Conservation (phyloP, 2,113 vertebrate species). For the Lycocorax pyrrhopterus region DNA sequence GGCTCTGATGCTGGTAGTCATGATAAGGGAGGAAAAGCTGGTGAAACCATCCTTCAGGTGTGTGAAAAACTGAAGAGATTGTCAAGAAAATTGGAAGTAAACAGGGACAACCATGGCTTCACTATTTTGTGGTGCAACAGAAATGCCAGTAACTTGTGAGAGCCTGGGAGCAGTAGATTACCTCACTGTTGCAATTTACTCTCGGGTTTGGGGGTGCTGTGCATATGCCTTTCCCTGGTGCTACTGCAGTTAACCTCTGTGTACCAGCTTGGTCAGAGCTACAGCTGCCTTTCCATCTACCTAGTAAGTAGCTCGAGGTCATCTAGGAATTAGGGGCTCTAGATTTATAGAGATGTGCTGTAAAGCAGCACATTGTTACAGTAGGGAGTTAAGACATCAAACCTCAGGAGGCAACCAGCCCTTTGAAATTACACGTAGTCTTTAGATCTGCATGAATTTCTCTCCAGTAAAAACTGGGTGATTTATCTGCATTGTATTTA, state of each 20-base stretch:
- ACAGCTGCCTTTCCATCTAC: background rate
- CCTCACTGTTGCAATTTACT: constrained; percentile 15
- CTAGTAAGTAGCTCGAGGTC: background rate
- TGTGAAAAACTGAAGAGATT: background rate
- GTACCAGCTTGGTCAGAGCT: background rate
- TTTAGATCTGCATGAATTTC: constrained; percentile 39
- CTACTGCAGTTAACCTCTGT: constrained; percentile 38
- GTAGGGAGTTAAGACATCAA: constrained; percentile 50
- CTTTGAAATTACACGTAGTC: constrained; percentile 42
- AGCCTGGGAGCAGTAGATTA: background rate
- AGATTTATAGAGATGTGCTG: constrained; percentile 35
- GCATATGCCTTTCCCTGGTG: background rate
- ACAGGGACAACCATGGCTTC: background rate
- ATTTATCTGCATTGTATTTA: constrained; percentile 59
- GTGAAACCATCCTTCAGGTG: background rate
- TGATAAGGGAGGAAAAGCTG: background rate
- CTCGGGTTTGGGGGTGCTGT: constrained; percentile 6
- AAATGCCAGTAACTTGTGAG: constrained; percentile 35
- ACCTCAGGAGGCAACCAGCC: constrained; percentile 13
- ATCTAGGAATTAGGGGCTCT: constrained; percentile 50
- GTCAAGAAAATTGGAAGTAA: background rate
- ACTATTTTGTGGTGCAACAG: background rate
- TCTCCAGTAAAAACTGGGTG: constrained; percentile 18
- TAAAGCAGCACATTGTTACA: constrained; percentile 27
- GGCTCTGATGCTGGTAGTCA: background rate